Evolutionary conservation across 2,797 vertebrate genomes (phyloP).

Genomic region (Philypnodon macrostomus): DNA sequence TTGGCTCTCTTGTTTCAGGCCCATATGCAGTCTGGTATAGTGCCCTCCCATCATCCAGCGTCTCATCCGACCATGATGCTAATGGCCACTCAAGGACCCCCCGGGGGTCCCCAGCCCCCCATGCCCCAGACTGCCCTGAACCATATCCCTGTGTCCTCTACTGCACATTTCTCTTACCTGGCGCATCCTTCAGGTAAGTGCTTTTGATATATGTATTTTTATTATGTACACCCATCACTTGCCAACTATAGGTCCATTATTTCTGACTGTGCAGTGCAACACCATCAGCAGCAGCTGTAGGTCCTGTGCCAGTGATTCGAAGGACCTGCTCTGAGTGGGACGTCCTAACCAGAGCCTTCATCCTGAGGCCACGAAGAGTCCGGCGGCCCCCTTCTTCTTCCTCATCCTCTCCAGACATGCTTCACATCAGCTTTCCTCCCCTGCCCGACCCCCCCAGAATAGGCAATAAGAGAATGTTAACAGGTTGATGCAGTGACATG

Average conservation of each 20-base stretch:
- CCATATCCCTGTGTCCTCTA: conserved; percentile 96
- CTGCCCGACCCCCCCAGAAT: conserved; percentile 56
- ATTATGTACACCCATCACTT: too few relatives aligned
- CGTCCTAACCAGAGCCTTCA: conserved; percentile 80
- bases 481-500: conserved; percentile 88
- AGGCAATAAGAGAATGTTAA: conserved; percentile 94
- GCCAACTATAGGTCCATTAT: conserved; percentile 1
- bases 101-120: conserved; percentile 90
- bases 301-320: conserved; percentile 70
- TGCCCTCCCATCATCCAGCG: conserved; percentile 85
- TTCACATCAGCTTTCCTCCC: conserved; percentile 73
- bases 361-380: conserved; percentile 61
- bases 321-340: conserved; percentile 48
- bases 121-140: conserved; percentile 93
- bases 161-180: conserved; percentile 98
- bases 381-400: conserved; percentile 69
- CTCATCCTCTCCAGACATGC: conserved; percentile 61
- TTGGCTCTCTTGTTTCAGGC: conserved; percentile 71
- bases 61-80: conserved; percentile 96
- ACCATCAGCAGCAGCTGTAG: conserved; percentile 99
- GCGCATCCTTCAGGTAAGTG: conserved; percentile 93
- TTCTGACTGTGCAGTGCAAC: conserved; percentile 85
- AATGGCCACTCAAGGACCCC: conserved; percentile 93
- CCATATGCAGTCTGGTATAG: conserved; percentile 98
- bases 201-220: too few relatives aligned